Evolutionary conservation across 2,113 vertebrate genomes (phyloP).

Genomic region (Brachyhypopomus occidentalis): DNA sequence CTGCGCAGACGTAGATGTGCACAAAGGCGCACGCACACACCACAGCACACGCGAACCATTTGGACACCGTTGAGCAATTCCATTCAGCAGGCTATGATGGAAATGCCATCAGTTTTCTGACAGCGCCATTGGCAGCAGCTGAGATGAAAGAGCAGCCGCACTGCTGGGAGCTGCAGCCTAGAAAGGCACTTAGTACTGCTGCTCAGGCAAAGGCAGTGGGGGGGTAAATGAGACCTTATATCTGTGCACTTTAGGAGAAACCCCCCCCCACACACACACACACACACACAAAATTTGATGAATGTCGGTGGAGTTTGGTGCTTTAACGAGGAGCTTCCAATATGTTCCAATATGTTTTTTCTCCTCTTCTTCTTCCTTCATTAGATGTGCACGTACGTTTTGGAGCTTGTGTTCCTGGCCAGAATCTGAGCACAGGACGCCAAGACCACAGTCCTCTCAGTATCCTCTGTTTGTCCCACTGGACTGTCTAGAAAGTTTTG

Average conservation of each 20-base stretch:
- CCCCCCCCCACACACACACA: neutral
- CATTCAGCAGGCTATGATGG: slow-evolving; percentile 60
- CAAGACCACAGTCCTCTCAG: neutral
- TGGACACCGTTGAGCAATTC: slow-evolving; percentile 51
- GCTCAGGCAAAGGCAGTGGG: neutral
- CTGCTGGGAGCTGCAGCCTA: slow-evolving; percentile 64
- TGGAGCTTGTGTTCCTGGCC: neutral
- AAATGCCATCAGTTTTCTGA: slow-evolving; percentile 69
- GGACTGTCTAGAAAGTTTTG: neutral
- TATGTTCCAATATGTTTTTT: neutral
- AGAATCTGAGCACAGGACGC: neutral
- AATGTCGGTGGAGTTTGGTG: neutral
- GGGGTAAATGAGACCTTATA: slow-evolving; percentile 5
- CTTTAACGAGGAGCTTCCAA: neutral
- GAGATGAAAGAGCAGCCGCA: slow-evolving; percentile 55
- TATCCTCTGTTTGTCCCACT: neutral
- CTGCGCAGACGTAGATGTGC: neutral
- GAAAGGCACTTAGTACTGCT: slow-evolving; percentile 55
- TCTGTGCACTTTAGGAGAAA: neutral
- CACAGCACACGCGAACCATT: slow-evolving; percentile 1
- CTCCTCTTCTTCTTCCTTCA: neutral
- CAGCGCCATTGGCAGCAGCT: slow-evolving; percentile 55
- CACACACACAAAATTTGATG: neutral
- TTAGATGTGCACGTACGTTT: neutral
- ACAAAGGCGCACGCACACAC: slow-evolving; percentile 5